Evolutionary conservation across 2,888 invertebrate genomes (phyloP), one percentile per base, ranked within the genome.

Genomic region (Galerucella calmariensis): DNA sequence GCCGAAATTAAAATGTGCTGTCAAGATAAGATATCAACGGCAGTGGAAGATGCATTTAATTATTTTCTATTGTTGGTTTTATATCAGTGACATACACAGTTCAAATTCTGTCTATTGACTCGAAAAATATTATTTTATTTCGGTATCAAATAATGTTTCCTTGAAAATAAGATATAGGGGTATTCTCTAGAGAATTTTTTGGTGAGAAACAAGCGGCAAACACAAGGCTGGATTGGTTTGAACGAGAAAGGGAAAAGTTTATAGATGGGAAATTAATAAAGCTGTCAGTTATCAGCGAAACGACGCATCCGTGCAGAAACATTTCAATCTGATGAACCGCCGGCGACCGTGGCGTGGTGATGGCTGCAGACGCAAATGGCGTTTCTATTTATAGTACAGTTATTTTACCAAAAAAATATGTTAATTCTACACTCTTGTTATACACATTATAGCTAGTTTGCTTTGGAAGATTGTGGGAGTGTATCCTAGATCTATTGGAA

Each of bases 201-300:
- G 67, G 75, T 70, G 70, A 72, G 77, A 76, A 80, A 80, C 81
- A 80, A 77, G 80, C 79, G 81, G 76, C 78, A 80, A 79, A 80
- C 79, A 77, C 74, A 35, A 6, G 78, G 76, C 72, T 75, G 69
- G 48, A 63, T 56, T 27, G 66, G 79, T n/a, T 71, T 65, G 11
- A 65, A 65, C 41, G 76, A 77, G 75, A 75, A 68, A 77, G 77
- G 66, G 83, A 77, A 81, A 79, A 75, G 78, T 77, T 80, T 80
- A 81, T 87, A 87, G 88, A 90, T 89, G 90, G 89, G 90, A 92
- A 92, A 92, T 92, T 92, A 92, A 92, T 92, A 92, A 92, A 92
- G 91, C 91, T 92, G 92, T 92, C 92, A 92, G 91, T 92, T 91
- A 90, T 90, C 90, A 89, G 89, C 87, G 87, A 48, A 75, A 79